phyloP scores from a whole-genome alignment of 2,888 invertebrate genomes.

The Eubasilissa splendida region DNA sequence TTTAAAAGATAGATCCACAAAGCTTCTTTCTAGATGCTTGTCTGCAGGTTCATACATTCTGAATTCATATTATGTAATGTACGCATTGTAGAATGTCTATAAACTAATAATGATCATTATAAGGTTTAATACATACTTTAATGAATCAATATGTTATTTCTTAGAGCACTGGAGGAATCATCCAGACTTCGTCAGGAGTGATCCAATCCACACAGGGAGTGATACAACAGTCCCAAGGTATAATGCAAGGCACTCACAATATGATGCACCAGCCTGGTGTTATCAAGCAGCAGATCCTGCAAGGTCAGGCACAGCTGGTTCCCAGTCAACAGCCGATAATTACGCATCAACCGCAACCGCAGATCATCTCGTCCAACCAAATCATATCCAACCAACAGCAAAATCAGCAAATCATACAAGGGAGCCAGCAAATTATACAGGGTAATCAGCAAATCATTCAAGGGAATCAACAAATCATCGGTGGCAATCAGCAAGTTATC shows the following conservation, averaged over 20 bases:
- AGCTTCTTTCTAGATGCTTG: too few relatives aligned
- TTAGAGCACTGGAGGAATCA: slow-evolving; percentile 42
- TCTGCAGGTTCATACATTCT: too few relatives aligned
- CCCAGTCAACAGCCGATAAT: slow-evolving; percentile 71
- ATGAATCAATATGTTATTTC: slow-evolving; percentile 4
- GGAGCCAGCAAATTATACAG: slow-evolving; percentile 51
- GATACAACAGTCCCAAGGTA: slow-evolving; percentile 67
- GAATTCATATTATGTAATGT: too few relatives aligned
- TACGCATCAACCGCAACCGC: slow-evolving; percentile 70
- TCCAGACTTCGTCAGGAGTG: slow-evolving; percentile 62
- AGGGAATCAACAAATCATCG: slow-evolving; percentile 61
- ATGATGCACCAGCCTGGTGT: slow-evolving; percentile 50
- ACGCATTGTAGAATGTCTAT: too few relatives aligned
- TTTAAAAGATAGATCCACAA: too few relatives aligned
- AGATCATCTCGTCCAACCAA: slow-evolving; percentile 65
- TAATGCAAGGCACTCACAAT: slow-evolving; percentile 60
- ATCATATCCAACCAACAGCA: slow-evolving; percentile 60
- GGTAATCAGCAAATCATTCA: slow-evolving; percentile 60
- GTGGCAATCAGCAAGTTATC: slow-evolving; percentile 62
- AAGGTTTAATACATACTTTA: neutral
- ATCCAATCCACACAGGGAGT: slow-evolving; percentile 71
- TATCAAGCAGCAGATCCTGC: slow-evolving; percentile 56
- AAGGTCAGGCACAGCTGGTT: slow-evolving; percentile 65
- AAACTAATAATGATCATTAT: too few relatives aligned
- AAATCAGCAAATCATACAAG: slow-evolving; percentile 61